These are phyloP conservation scores for Solen grandis DNA, from an alignment of 1,140 invertebrate genomes.

Conservation along the genomic window DNA sequence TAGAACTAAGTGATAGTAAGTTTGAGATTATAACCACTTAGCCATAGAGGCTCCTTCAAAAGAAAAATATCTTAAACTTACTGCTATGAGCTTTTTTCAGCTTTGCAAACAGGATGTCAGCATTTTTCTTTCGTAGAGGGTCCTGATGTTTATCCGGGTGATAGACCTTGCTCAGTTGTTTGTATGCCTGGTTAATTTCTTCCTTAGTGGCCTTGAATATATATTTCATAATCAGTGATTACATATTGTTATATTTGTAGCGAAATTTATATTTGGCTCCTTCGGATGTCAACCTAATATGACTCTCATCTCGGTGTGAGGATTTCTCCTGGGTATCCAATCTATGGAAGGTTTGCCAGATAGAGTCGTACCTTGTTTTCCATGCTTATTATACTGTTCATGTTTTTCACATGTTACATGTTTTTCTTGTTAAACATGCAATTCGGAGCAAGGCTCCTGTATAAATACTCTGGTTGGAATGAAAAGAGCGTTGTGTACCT, in stretches of 20 bases:
- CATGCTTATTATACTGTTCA: background rate
- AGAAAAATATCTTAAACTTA: too few species aligned
- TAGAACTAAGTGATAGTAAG: too few species aligned
- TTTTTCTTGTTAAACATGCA: too few species aligned
- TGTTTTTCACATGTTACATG: too few species aligned
- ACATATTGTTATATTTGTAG: background rate
- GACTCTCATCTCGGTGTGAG: background rate
- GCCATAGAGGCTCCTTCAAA: too few species aligned
- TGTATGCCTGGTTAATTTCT: conserved; percentile 95
- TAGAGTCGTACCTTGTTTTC: background rate
- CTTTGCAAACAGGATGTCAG: conserved; percentile 94
- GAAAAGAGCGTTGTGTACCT: too few species aligned
- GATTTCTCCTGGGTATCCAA: background rate
- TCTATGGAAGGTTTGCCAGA: background rate
- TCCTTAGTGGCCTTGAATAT: conserved; percentile 89
- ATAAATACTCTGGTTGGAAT: too few species aligned
- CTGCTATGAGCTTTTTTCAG: conserved; percentile 91
- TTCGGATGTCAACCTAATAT: background rate
- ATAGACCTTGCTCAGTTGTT: conserved; percentile 93
- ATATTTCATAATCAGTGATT: conserved; percentile 3
- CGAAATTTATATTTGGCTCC: background rate
- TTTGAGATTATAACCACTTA: too few species aligned
- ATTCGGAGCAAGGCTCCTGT: too few species aligned
- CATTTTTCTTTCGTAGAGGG: conserved; percentile 89
- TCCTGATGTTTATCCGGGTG: conserved; percentile 98